Evolutionary conservation across 1,140 invertebrate genomes (phyloP).

Genomic region (Cardiocondyla obscurior): DNA sequence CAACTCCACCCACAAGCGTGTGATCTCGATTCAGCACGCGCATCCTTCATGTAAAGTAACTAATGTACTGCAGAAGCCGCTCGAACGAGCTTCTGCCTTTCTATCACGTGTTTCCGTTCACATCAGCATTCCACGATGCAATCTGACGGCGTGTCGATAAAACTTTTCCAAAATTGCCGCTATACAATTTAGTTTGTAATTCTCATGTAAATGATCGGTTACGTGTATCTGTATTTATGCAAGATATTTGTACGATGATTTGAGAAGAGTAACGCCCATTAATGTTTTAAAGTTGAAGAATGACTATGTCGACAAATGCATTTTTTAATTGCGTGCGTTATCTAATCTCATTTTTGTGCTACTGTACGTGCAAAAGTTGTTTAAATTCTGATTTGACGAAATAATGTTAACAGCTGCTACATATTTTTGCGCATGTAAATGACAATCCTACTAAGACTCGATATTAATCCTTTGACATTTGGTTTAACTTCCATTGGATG

Average conservation of each 20-base stretch:
- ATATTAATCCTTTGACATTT: neutral
- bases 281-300: neutral
- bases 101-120: slow-evolving; percentile 41
- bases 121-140: neutral
- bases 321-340: slow-evolving; percentile 3
- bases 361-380: neutral
- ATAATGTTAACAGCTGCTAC: neutral
- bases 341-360: slow-evolving; percentile 8
- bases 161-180: slow-evolving; percentile 15
- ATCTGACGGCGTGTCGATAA: slow-evolving; percentile 2
- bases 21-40: slow-evolving; percentile 21
- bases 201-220: neutral
- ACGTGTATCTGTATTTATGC: neutral
- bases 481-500: neutral
- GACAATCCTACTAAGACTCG: neutral
- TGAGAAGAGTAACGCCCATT: neutral
- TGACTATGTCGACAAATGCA: neutral
- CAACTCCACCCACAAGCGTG: neutral
- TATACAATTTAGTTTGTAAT: neutral
- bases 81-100: slow-evolving; percentile 18
- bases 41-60: slow-evolving; percentile 25
- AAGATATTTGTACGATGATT: neutral
- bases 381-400: neutral
- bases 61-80: slow-evolving; percentile 16
- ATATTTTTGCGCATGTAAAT: slow-evolving; percentile 10